Base-by-base conservation (phyloP, 2,888 invertebrate species). In the Ectemnius lituratus region DNA sequence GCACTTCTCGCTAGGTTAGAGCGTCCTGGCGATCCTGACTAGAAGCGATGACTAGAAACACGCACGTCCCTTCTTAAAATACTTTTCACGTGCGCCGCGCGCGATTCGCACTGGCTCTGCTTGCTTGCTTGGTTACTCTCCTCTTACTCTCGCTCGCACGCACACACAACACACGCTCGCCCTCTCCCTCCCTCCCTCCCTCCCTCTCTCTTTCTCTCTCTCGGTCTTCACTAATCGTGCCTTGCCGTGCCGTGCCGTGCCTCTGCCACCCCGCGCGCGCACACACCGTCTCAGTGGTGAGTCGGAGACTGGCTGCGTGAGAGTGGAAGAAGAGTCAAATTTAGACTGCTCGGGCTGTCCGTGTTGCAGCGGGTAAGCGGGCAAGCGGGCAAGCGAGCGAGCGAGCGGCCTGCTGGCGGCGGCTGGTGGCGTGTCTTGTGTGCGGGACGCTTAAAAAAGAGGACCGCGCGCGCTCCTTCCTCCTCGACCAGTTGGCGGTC, bases 1-100 rank as follows among this genome's bases (percentile, higher is more conserved):
- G 37, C 37, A 37, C 37, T 37, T 37, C 73, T 74, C 62, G 82
- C 70, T 82, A 82, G 80, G 81, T 79, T 82, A 79, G 82, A 78
- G 73, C 75, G 70, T 77, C 74, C 79, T 69, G 80, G 76, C 37
- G 37, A 37, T 37, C 37, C 69, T 75, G 86, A 86, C 86, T 86
- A 85, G 87, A 87, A 79, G 80, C 79, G 85, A 81, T 87, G 87
- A 87, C 87, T 87, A 87, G 87, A 84, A 81, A 83, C 52, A 16
- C 80, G 82, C 83, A 82, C 77, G 85, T 81, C 78, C 37, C 81
- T 80, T 84, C 83, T 84, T 83, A 85, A 85, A 86, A 85, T 86
- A 85, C 82, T 80, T 79, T 70, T 82, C 80, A 80, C 81, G 75
- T 76, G 85, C 73, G 76, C 64, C 82, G 67, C n/a, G 64, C 79